Percentiles rank a stretch among this genome's conserved stretches.
These are phyloP conservation scores for Psephotus haematonotus DNA, from an alignment of 2,113 vertebrate species.

Conservation along the genomic window DNA sequence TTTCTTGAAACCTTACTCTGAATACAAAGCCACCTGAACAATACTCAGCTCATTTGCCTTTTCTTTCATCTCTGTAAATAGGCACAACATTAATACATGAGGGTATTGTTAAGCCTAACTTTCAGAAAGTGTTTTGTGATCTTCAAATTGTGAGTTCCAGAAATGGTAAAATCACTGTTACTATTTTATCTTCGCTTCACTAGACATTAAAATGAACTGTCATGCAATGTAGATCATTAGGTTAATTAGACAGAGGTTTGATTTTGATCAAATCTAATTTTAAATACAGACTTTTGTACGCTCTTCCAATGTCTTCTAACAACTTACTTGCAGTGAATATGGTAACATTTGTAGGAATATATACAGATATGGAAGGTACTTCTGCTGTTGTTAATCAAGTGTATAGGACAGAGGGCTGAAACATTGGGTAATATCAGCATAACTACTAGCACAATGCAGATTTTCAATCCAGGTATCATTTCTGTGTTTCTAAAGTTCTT, in stretches of 20 bases:
- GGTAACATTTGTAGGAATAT: background rate
- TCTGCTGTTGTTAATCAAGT: background rate
- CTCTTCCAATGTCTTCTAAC: background rate
- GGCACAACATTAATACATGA: background rate
- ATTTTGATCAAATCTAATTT: background rate
- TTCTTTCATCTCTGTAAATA: background rate
- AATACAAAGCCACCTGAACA: rapidly evolving
- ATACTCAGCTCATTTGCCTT: background rate
- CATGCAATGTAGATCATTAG: background rate
- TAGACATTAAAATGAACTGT: background rate
- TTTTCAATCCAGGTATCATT: background rate
- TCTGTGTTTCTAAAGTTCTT: background rate
- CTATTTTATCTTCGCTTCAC: background rate
- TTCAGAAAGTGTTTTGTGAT: background rate
- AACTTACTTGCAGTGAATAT: background rate
- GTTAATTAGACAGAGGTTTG: background rate
- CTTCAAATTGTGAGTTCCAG: background rate
- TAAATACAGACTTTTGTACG: background rate
- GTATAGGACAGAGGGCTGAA: background rate
- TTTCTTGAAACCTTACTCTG: background rate
- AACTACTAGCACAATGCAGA: background rate
- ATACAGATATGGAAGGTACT: background rate
- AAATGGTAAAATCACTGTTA: background rate
- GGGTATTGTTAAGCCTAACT: background rate
- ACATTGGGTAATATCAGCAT: background rate